Base-by-base conservation (phyloP, 2,113 vertebrate species). In the Tretioscincus oriximinensis region DNA sequence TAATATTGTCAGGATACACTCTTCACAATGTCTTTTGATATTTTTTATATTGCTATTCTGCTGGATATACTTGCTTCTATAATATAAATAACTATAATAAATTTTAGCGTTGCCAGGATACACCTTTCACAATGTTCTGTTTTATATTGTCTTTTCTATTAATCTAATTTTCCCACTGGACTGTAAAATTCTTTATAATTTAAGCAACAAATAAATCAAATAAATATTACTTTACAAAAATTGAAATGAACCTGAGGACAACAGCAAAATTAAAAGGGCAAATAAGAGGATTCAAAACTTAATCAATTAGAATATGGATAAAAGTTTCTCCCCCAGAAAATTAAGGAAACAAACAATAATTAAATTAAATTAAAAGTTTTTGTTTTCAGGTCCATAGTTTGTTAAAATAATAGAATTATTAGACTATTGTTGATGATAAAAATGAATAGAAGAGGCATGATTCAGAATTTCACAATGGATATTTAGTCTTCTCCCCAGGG, bases 401-500 rank as follows among this genome's bases (percentile, higher is more conserved):
- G 45, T 81, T 58, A 41, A 81, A 74, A 67, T 81, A 24, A 45
- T 31, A 31, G 70, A 51, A 41, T 45, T 81, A n/a, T 74, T 51
- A 67, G 31, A 74, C 29, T 54, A 74, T 26, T 67, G 28, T 67
- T 74, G 74, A 49, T 66, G 45, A 74, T 21, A 20, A 74, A 81
- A 74, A 60, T 60, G 67, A 67, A 81, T 67, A 74, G 45, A 29
- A 49, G 22, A 63, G 68, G 11, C 14, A 65, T 31, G 47, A 63
- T 63, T 67, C 67, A 74, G 22, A 24, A 9, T 31, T 35, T 21
- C 47, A 74, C 47, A 67, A 67, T 68, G 28, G 76, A 78, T 68
- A 78, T 47, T 78, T 78, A 68, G 65, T 47, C 21, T 35, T 78
- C 49, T 78, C 76, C 28, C 76, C 29, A 54, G 66, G 77, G 65